A percentile compares a stretch with the other conserved stretches of the same genome.
These are phyloP conservation scores for Habroteleia sp. DNA, from an alignment of 2,888 invertebrate genomes.

Conservation along the genomic window DNA sequence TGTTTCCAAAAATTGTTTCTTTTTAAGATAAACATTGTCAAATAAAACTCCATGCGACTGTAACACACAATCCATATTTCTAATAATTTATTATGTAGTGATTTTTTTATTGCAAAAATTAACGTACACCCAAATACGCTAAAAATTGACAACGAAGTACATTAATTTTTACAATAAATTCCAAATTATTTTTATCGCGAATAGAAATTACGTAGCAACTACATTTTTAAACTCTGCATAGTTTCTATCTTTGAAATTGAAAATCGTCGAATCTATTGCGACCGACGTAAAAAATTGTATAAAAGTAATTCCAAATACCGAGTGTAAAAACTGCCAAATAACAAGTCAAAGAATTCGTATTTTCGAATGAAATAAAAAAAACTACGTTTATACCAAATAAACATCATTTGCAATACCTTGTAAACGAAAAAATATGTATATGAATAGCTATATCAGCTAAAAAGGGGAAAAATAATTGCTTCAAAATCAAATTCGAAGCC, in stretches of 20 bases:
- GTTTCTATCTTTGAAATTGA: constrained; percentile 36
- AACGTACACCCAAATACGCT: constrained; percentile 19
- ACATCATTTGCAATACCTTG: constrained; percentile 24
- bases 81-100: constrained; percentile 11
- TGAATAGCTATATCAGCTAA: too few species aligned
- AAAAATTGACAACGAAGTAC: constrained; percentile 38
- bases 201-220: constrained; percentile 24
- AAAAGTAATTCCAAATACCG: constrained; percentile 28
- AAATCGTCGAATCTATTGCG: constrained; percentile 26
- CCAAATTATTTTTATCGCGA: constrained; percentile 34
- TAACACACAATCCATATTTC: constrained; percentile 41
- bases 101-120: constrained; percentile 51
- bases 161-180: constrained; percentile 53
- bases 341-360: constrained; percentile 42
- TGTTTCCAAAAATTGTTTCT: too few species aligned
- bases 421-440: constrained; percentile 26
- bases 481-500: constrained; percentile 48
- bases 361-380: constrained; percentile 49
- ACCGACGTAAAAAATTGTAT: constrained; percentile 27
- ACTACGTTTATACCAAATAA: constrained; percentile 51
- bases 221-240: constrained; percentile 35
- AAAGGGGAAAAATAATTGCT: constrained; percentile 26
- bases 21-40: not conserved
- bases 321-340: constrained; percentile 48
- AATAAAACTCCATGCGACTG: constrained; percentile 41